phyloP scores from a whole-genome alignment of 2,888 invertebrate species.

The Hemicrepidius hirtus region DNA sequence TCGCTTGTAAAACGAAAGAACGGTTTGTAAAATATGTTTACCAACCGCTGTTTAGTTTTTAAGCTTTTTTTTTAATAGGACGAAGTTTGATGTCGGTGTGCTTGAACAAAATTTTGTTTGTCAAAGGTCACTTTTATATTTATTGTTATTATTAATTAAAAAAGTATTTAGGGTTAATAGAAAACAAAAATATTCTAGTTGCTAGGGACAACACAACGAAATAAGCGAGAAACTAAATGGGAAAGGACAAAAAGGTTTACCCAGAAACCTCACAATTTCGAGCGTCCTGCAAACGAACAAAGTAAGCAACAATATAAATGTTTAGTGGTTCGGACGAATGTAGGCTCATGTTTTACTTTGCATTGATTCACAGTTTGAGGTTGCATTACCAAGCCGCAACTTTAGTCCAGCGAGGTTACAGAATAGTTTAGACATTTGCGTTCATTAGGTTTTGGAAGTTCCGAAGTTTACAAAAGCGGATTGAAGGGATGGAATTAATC shows the following conservation, averaged over 20 bases:
- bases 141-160: too few relatives aligned
- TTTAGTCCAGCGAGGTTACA: conserved; percentile 40
- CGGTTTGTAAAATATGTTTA: too few relatives aligned
- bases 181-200: background rate
- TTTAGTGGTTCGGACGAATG: conserved; percentile 42
- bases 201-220: background rate
- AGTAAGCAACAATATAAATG: conserved; percentile 47
- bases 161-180: too few relatives aligned
- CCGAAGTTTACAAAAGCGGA: conserved; percentile 27
- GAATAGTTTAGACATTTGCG: conserved; percentile 50
- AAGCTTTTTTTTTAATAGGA: background rate
- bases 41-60: too few relatives aligned
- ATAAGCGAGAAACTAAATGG: conserved; percentile 14
- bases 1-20: background rate
- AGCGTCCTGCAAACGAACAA: conserved; percentile 4
- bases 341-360: conserved; percentile 39
- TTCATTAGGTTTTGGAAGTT: conserved; percentile 47
- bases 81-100: background rate
- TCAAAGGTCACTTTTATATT: too few relatives aligned
- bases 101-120: too few relatives aligned
- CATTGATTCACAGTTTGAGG: conserved; percentile 43
- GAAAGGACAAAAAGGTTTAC: conserved; percentile 11
- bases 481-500: conserved; percentile 43
- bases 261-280: conserved; percentile 20
- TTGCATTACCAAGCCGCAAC: conserved; percentile 45